Percentiles rank a stretch among this genome's conserved stretches.
Conservation (phyloP, 2,888 invertebrate genomes). For the Nephrotoma guestfalica region DNA sequence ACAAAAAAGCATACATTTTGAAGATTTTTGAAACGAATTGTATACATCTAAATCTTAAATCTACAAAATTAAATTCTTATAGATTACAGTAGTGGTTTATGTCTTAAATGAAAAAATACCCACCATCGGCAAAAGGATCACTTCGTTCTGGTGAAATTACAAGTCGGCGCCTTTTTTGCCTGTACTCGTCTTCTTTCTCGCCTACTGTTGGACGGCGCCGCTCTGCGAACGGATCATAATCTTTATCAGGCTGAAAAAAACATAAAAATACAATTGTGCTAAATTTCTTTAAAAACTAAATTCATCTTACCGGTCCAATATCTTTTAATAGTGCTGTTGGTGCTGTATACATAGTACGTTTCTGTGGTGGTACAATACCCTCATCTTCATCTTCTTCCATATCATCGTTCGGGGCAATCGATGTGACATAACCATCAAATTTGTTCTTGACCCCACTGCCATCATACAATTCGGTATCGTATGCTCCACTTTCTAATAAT, state of each 20-base stretch:
- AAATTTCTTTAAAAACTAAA: not conserved
- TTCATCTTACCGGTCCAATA: constrained; percentile 57
- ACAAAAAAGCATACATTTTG: not conserved
- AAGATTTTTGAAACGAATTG: not conserved
- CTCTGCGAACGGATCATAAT: constrained; percentile 90
- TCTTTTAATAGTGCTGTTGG: constrained; percentile 82
- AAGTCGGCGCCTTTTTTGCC: constrained; percentile 73
- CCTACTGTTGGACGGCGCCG: constrained; percentile 82
- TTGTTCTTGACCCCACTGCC: constrained; percentile 55
- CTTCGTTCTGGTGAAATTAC: constrained; percentile 93
- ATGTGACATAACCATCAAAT: constrained; percentile 89
- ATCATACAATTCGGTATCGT: constrained; percentile 90
- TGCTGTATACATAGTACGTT: constrained; percentile 67
- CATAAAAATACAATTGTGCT: constrained; percentile 7
- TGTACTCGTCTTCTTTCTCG: constrained; percentile 94
- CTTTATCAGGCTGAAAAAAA: constrained; percentile 61
- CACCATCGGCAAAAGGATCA: constrained; percentile 97
- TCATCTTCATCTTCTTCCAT: constrained; percentile 88
- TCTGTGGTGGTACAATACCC: constrained; percentile 44
- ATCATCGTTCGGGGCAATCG: constrained; percentile 93
- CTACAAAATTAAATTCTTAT: not conserved
- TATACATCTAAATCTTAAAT: not conserved
- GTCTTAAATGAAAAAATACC: constrained; percentile 23
- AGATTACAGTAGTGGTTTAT: not conserved
- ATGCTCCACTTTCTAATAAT: constrained; percentile 66